phyloP scores from a whole-genome alignment of 1,140 invertebrate genomes.

The Hetaerina americana region DNA sequence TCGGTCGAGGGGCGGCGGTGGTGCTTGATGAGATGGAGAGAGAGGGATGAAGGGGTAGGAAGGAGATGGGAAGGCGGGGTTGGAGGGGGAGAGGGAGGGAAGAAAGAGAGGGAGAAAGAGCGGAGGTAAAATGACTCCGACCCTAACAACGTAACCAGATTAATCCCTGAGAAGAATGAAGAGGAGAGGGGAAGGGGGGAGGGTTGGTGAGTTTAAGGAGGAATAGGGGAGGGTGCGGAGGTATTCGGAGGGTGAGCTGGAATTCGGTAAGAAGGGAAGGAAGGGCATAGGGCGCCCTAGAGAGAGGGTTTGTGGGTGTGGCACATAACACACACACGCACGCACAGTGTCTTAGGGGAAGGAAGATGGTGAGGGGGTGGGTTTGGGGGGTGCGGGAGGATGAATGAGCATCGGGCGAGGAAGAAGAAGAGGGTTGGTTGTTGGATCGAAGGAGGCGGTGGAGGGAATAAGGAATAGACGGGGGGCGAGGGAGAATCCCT shows the following conservation, averaged over 20 bases:
- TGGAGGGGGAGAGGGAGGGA: background rate
- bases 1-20: too few relatives aligned
- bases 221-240: background rate
- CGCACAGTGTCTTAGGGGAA: too few relatives aligned
- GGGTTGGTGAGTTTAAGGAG: background rate
- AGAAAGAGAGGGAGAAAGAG: background rate
- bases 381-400: too few relatives aligned
- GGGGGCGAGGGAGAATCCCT: background rate
- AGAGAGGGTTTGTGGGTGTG: too few relatives aligned
- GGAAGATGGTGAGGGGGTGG: too few relatives aligned
- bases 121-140: background rate
- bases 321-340: too few relatives aligned
- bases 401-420: too few relatives aligned
- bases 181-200: background rate
- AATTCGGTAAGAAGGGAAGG: too few relatives aligned
- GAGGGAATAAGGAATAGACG: background rate
- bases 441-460: background rate
- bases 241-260: too few relatives aligned
- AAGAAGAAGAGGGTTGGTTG: background rate
- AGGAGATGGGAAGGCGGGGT: background rate
- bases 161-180: background rate
- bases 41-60: background rate
- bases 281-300: too few relatives aligned
- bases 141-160: background rate
- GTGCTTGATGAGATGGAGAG: too few relatives aligned